These are phyloP conservation scores for Aleiodes sp. DNA, from an alignment of 1,140 invertebrate genomes.

Conservation along the genomic window DNA sequence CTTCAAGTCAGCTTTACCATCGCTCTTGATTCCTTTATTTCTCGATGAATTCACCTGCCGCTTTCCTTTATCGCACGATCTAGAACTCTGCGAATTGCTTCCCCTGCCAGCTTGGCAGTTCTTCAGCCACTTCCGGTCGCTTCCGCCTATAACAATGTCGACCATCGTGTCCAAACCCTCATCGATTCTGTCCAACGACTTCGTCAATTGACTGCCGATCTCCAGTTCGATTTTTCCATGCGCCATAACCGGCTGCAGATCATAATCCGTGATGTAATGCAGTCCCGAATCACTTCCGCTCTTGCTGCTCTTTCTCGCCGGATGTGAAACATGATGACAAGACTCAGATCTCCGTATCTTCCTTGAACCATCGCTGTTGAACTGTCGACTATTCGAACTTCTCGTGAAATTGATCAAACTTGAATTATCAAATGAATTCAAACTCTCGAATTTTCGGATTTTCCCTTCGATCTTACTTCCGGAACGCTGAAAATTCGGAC, in stretches of 20 bases:
- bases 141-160: constrained; percentile 72
- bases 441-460: constrained; percentile 60
- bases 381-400: not conserved
- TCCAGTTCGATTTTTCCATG: constrained; percentile 32
- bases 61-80: not conserved
- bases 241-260: constrained; percentile 45
- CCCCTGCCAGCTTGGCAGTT: not conserved
- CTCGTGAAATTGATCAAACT: constrained; percentile 43
- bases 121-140: constrained; percentile 55
- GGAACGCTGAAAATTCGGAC: constrained; percentile 64
- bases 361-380: constrained; percentile 17
- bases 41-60: constrained; percentile 27
- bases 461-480: constrained; percentile 50
- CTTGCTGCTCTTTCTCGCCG: constrained; percentile 40
- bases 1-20: constrained; percentile 24
- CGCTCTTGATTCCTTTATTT: constrained; percentile 30
- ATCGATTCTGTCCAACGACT: constrained; percentile 81
- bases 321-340: constrained; percentile 56
- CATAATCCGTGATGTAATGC: constrained; percentile 54
- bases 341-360: constrained; percentile 58
- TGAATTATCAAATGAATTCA: constrained; percentile 56
- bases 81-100: not conserved
- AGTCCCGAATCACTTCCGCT: constrained; percentile 58
- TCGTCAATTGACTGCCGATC: constrained; percentile 67
- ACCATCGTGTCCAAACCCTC: constrained; percentile 78